Evolutionary conservation across 2,113 vertebrate genomes (phyloP), one percentile per base, ranked within the genome.

Genomic region (Hassar affinis): DNA sequence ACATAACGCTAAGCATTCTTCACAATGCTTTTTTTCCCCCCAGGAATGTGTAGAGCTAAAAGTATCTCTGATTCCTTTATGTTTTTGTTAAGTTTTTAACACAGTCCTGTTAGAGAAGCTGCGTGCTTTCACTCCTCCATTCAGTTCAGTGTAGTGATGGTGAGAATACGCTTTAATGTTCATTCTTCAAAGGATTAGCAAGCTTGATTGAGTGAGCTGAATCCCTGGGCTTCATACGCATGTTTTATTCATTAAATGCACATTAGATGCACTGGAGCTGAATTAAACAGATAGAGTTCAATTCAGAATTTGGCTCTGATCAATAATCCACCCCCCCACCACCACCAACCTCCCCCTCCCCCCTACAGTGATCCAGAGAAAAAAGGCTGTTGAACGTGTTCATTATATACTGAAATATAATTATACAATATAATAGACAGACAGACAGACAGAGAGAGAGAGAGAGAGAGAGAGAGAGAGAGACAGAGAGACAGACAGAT

Each of bases 101-200:
- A 64, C 45, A 33, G 49, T n/a, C 6, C 35, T 75, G 76, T 81
- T 82, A n/a, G 25, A 78, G 51, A 78, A 27, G 27, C 33, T 10
- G 45, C 68, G 47, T 78, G 17, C 61, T 76, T 84, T 81, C 56
- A 42, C 30, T 59, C 72, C n/a, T 6, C 51, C 74, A 76, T 86
- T 82, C 45, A 68, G 61, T 45, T 1, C 79, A 20, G 82, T 4
- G 1, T 33, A 62, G 78, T n/a, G 59, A 77, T 45, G 71, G 77
- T 9, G 51, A 84, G 61, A 79, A 87, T 38, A 74, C 15, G 33
- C 81, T 85, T 85, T 85, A 81, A 85, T 87, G 79, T 85, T 85
- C 75, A 25, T 51, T 85, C 79, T 87, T 88, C 42, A 84, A 87
- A 79, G 84, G 71, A 87, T 88, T 87, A 87, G 15, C 30, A 12